These are phyloP conservation scores for Enhydra lutris DNA, from an alignment of 2,113 vertebrate genomes.

Conservation along the genomic window DNA sequence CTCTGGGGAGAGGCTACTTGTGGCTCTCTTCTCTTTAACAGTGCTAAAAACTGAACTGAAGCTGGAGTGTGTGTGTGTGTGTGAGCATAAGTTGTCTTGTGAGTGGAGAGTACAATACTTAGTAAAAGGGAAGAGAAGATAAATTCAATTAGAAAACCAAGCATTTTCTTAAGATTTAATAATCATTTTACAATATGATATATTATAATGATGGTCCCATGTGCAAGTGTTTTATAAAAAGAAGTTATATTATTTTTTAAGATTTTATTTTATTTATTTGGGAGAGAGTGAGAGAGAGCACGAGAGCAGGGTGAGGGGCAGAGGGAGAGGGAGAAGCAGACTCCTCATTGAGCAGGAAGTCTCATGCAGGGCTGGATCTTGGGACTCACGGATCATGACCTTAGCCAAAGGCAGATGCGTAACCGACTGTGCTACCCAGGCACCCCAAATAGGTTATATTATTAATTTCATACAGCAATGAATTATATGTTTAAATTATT, in stretches of 20 bases:
- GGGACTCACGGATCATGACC: too few species aligned
- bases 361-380: too few species aligned
- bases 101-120: not conserved
- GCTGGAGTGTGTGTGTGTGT: not conserved
- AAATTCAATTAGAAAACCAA: not conserved
- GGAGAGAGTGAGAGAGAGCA: too few species aligned
- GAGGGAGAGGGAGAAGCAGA: too few species aligned
- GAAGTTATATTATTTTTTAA: not conserved
- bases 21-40: not conserved
- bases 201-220: not conserved
- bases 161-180: not conserved
- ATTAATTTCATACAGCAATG: not conserved
- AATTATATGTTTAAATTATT: constrained; percentile 1
- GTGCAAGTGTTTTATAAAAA: not conserved
- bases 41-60: not conserved
- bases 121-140: not conserved
- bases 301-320: too few species aligned
- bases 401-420: not conserved
- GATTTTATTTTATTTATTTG: too few species aligned
- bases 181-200: not conserved
- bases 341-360: too few species aligned
- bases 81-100: not conserved
- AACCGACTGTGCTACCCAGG: not conserved
- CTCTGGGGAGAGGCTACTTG: not conserved
- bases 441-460: not conserved